Percentiles rank a stretch among this genome's conserved stretches.
phyloP scores from a whole-genome alignment of 2,113 vertebrate genomes.

The Onychorhynchus coronatus region DNA sequence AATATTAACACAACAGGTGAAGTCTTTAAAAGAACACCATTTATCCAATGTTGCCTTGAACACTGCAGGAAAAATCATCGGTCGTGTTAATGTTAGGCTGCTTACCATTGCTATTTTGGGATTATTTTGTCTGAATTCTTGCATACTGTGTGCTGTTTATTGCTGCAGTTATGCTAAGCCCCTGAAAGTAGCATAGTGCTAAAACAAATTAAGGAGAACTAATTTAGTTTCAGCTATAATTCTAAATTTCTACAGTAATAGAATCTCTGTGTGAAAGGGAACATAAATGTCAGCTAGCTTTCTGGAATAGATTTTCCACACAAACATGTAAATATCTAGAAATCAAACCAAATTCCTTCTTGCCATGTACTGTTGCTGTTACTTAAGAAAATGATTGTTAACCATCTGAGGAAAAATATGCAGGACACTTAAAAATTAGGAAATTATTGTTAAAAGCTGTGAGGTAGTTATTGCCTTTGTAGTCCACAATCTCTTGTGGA shows the following conservation, averaged over 20 bases:
- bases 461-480: background rate
- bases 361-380: background rate
- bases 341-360: background rate
- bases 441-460: background rate
- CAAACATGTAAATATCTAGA: background rate
- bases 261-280: background rate
- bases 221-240: background rate
- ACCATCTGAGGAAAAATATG: background rate
- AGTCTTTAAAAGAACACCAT: background rate
- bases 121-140: background rate
- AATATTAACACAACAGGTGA: background rate
- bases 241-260: background rate
- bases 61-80: background rate
- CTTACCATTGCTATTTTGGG: background rate
- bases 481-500: background rate
- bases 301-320: background rate
- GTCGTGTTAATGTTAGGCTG: background rate
- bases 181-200: background rate
- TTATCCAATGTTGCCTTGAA: background rate
- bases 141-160: background rate
- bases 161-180: background rate
- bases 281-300: background rate
- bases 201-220: background rate
- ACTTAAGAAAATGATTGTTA: background rate
- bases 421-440: background rate